Evolutionary conservation across 1,140 invertebrate species (phyloP).

Genomic region (Eulimnadia texana): DNA sequence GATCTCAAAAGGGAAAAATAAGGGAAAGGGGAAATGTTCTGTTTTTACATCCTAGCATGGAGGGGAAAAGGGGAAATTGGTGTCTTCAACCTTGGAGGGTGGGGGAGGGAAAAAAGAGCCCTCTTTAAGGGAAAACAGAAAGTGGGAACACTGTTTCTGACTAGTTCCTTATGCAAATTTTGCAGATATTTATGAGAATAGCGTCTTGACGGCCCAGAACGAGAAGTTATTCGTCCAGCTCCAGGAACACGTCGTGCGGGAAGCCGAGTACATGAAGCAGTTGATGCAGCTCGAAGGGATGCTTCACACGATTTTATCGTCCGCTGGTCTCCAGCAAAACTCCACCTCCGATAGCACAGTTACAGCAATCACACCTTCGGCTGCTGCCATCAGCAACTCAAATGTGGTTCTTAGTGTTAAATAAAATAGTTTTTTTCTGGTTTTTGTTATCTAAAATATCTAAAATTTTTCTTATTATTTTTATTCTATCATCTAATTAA

Average conservation of each 20-base stretch:
- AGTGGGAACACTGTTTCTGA: neutral
- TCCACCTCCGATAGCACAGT: neutral
- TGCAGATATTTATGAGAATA: conserved; percentile 47
- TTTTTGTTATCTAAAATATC: neutral
- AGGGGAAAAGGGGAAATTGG: too few species aligned
- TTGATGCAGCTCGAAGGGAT: conserved; percentile 31
- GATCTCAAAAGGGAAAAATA: too few species aligned
- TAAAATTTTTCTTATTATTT: neutral
- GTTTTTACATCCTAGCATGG: too few species aligned
- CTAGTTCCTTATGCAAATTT: neutral
- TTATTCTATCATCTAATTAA: neutral
- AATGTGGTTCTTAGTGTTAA: neutral
- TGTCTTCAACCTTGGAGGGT: too few species aligned
- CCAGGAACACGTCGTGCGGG: conserved; percentile 42
- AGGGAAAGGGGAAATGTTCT: too few species aligned
- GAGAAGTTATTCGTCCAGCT: conserved; percentile 43
- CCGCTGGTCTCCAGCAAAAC: conserved; percentile 13
- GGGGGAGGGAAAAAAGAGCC: too few species aligned
- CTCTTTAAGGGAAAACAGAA: too few species aligned
- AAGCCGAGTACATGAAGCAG: conserved; percentile 38
- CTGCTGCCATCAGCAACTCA: neutral
- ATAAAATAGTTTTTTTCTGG: neutral
- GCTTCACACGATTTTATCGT: conserved; percentile 26
- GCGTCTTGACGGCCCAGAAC: conserved; percentile 30
- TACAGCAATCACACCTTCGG: neutral